Evolutionary conservation across 2,888 invertebrate species (phyloP).

Genomic region (Melanophora roralis): DNA sequence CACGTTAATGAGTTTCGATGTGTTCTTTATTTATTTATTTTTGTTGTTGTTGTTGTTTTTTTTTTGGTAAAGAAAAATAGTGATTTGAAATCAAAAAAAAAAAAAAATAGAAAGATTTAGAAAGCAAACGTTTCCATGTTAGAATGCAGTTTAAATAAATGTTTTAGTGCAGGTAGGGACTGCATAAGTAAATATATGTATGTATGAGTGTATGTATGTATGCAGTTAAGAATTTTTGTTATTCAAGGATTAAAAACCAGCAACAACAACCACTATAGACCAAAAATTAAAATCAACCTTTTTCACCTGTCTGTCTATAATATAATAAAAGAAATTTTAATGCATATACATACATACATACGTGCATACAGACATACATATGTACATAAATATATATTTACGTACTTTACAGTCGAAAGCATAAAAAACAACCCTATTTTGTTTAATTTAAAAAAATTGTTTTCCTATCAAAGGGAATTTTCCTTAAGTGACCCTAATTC

Average conservation of each 20-base stretch:
- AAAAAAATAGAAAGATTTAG: background rate
- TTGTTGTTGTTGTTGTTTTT: too few relatives aligned
- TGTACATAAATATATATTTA: too few relatives aligned
- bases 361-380: too few relatives aligned
- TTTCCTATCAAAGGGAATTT: too few relatives aligned
- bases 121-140: background rate
- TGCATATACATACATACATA: too few relatives aligned
- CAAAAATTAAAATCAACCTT: slow-evolving; percentile 4
- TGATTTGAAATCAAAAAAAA: background rate
- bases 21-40: background rate
- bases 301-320: slow-evolving; percentile 58
- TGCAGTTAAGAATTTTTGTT: slow-evolving; percentile 37
- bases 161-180: too few relatives aligned
- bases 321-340: background rate
- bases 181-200: background rate
- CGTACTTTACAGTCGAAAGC: too few relatives aligned
- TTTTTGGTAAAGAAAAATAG: background rate
- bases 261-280: background rate
- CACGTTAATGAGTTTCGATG: slow-evolving; percentile 55
- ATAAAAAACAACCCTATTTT: too few relatives aligned
- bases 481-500: too few relatives aligned
- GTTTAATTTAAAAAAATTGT: too few relatives aligned
- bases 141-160: too few relatives aligned
- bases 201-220: too few relatives aligned
- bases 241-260: slow-evolving; percentile 32